phyloP scores from a whole-genome alignment of 2,113 vertebrate genomes.

The Grammomys surdaster region DNA sequence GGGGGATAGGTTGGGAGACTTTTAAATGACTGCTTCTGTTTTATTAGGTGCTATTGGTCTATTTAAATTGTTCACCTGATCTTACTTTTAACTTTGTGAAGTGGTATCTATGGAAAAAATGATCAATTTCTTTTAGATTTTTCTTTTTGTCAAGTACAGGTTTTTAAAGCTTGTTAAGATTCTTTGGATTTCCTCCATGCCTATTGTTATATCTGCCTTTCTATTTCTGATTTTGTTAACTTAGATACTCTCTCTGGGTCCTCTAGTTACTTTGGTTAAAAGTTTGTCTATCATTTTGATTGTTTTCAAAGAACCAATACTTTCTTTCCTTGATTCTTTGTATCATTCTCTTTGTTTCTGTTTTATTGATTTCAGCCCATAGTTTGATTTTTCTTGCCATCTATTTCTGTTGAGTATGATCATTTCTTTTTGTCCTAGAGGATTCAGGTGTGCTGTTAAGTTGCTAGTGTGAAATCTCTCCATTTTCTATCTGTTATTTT shows the following conservation, averaged over 20 bases:
- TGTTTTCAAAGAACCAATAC: background rate
- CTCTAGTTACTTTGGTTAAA: background rate
- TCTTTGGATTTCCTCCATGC: no score
- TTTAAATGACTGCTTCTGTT: background rate
- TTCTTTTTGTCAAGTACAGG: background rate
- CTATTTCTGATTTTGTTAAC: background rate
- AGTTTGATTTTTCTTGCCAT: background rate
- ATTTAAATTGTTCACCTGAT: background rate
- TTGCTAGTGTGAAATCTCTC: background rate
- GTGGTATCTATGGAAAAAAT: background rate
- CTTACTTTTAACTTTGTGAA: background rate
- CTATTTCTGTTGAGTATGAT: background rate
- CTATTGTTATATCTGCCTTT: no score
- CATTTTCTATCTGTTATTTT: no score
- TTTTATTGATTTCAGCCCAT: background rate
- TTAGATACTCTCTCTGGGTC: background rate
- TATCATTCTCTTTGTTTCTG: no score
- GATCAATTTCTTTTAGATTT: background rate
- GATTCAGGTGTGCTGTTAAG: background rate
- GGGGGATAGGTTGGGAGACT: background rate
- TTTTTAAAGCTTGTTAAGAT: background rate
- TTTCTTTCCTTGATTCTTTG: background rate
- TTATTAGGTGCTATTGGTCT: background rate
- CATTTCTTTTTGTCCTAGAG: background rate
- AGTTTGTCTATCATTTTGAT: background rate